Evolutionary conservation across 2,888 invertebrate species (phyloP).

Genomic region (Drosophila borborema): DNA sequence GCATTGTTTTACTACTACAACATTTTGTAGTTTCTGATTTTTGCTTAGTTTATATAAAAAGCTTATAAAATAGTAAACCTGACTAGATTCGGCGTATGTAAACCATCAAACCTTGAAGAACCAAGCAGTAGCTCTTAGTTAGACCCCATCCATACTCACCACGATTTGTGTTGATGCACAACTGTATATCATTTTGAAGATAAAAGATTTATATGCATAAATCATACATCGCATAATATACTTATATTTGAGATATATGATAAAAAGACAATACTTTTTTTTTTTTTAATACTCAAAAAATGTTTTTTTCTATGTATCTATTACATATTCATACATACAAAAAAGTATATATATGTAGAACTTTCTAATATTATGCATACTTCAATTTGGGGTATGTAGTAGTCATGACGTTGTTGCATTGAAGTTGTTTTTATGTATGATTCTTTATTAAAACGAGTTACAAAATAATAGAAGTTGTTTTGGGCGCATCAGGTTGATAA

Average conservation of each 20-base stretch:
- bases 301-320: too few relatives aligned
- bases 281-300: neutral
- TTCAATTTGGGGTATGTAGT: slow-evolving; percentile 16
- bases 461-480: slow-evolving; percentile 17
- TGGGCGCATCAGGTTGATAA: slow-evolving; percentile 9
- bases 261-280: slow-evolving; percentile 3
- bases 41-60: too few relatives aligned
- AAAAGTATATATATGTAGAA: slow-evolving; percentile 7
- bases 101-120: neutral
- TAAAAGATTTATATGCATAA: neutral
- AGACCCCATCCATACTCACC: slow-evolving; percentile 28
- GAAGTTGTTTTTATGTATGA: neutral
- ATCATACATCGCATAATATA: slow-evolving; percentile 25
- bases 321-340: neutral
- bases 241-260: slow-evolving; percentile 25
- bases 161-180: neutral
- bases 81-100: neutral
- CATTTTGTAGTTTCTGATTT: too few relatives aligned
- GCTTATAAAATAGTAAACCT: too few relatives aligned
- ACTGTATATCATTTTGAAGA: neutral
- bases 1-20: too few relatives aligned
- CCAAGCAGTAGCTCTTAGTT: neutral
- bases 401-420: neutral
- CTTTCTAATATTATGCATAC: slow-evolving; percentile 15
- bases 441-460: slow-evolving; percentile 28